Evolutionary conservation across 2,888 invertebrate genomes (phyloP), one percentile per base, ranked within the genome.

Genomic region (Drosophila differens): DNA sequence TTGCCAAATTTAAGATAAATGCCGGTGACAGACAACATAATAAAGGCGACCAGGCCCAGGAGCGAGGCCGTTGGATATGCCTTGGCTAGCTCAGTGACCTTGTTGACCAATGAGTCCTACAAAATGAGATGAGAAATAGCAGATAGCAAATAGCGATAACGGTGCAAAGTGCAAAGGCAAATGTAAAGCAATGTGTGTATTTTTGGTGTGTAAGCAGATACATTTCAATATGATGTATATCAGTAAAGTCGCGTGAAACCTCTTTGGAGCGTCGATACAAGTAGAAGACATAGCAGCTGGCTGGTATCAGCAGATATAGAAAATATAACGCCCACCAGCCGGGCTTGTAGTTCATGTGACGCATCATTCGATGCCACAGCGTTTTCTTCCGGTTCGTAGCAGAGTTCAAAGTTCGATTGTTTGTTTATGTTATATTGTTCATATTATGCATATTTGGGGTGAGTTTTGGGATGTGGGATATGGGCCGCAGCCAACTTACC

Each of bases 11-110:
- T 85, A 86, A 39, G 76, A 69, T 89, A 85, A 55, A 87, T 39
- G 63, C 61, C 96, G 95, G 94, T 97, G 60, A 97, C 89, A 97
- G 95, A 59, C 89, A 97, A 94, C 63, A 97, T 96, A 91, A 98
- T 95, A 58, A 98, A 95, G 70, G 98, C 94, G 91, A 97, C 96
- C 94, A 90, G 98, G 95, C 94, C 97, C 63, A 98, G 96, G 57
- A 96, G 97, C 96, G 97, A 99, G 90, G 98, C 94, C 96, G 98
- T 97, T 37, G 99, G 99, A 92, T 97, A 96, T 77, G 97, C 96
- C 86, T 96, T 96, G 74, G 97, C 96, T 91, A 96, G 96, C 91
- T 95, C 95, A 90, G 97, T 94, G 87, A 97, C 94, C 87, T 96
- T 96, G 91, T 96, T 95, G 94, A 98, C 94, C 88, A 96, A 94